phyloP scores from a whole-genome alignment of 2,888 invertebrate genomes.

The Polietes domitor region DNA sequence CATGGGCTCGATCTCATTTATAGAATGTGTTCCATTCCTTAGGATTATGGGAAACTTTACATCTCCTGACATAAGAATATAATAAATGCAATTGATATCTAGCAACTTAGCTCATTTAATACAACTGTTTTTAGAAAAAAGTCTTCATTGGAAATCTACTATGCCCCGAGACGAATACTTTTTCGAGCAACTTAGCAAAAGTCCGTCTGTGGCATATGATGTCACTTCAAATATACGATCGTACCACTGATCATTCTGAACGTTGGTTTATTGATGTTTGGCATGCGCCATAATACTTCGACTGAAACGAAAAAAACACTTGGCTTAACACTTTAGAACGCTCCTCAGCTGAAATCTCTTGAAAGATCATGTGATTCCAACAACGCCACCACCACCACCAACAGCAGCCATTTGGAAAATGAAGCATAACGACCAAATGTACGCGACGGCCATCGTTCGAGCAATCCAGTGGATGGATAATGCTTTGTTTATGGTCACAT shows the following conservation, averaged over 20 bases:
- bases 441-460: neutral
- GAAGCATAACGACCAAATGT: slow-evolving; percentile 7
- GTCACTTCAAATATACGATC: slow-evolving; percentile 41
- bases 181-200: neutral
- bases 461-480: slow-evolving; percentile 31
- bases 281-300: slow-evolving; percentile 52
- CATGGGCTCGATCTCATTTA: too few species aligned
- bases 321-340: slow-evolving; percentile 49
- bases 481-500: slow-evolving; percentile 21
- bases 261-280: slow-evolving; percentile 50
- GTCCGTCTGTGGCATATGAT: slow-evolving; percentile 43
- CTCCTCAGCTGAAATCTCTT: slow-evolving; percentile 35
- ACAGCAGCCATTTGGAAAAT: neutral
- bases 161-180: neutral
- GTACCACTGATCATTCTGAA: slow-evolving; percentile 28
- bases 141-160: too few species aligned
- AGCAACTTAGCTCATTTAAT: too few species aligned
- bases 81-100: too few species aligned
- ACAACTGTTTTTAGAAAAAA: too few species aligned
- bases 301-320: slow-evolving; percentile 36
- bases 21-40: too few species aligned
- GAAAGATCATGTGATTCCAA: slow-evolving; percentile 46
- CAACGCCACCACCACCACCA: neutral
- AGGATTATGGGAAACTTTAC: too few species aligned
- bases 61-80: too few species aligned